A percentile compares a stretch with the other conserved stretches of the same genome.
Evolutionary conservation across 2,113 vertebrate species (phyloP).

Genomic region (Sinosuthora webbiana): DNA sequence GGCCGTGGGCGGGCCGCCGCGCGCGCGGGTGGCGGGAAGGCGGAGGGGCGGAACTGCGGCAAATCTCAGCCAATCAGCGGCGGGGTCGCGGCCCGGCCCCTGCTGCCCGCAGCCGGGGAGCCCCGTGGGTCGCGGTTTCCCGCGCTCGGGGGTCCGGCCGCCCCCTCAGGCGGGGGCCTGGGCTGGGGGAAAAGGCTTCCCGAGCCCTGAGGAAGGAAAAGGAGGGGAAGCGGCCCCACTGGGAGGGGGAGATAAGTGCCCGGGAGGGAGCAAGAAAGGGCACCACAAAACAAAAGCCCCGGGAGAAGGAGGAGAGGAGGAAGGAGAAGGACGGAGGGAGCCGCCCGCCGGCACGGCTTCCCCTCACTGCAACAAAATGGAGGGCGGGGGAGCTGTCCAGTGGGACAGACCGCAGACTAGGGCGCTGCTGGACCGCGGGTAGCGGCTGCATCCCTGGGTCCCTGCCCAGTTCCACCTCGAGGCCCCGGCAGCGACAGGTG

Average conservation of each 20-base stretch:
- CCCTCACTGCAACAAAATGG: conserved; percentile 24
- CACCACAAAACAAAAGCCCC: not conserved
- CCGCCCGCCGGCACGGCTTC: not conserved
- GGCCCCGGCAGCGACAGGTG: not conserved
- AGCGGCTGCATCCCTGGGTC: not conserved
- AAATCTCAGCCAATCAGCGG: conserved; percentile 38
- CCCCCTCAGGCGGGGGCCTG: not conserved
- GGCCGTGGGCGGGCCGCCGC: not conserved
- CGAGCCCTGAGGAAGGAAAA: not conserved
- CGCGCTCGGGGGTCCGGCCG: not conserved
- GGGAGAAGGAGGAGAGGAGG: not conserved
- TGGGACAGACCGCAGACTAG: not conserved
- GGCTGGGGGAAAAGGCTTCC: accelerated
- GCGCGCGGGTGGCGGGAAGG: not conserved
- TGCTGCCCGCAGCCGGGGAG: not conserved
- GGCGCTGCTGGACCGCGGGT: no score
- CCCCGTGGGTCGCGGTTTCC: not conserved
- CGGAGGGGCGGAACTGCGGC: conserved; percentile 36
- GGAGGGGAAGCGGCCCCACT: not conserved
- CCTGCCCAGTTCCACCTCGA: no score
- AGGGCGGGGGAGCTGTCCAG: not conserved
- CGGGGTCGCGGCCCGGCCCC: not conserved
- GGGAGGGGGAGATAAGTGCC: not conserved
- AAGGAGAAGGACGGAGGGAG: not conserved
- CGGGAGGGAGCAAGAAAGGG: not conserved